These are phyloP conservation scores for Cheirogaleus major DNA, from an alignment of 2,797 vertebrate genomes.

Conservation along the genomic window DNA sequence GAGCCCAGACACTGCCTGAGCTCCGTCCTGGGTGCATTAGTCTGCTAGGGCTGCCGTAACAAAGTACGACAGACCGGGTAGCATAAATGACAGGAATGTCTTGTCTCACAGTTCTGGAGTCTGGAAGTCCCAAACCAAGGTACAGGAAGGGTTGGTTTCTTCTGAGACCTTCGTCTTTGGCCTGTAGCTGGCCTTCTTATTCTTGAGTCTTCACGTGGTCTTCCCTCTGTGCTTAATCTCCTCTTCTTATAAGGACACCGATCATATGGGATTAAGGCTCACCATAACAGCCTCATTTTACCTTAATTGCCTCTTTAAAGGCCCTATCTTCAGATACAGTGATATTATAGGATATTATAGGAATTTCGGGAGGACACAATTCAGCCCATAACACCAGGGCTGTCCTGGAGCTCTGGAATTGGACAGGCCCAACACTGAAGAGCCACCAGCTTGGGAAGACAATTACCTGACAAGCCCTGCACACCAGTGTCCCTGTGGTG, in stretches of 20 bases:
- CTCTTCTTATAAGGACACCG: not conserved
- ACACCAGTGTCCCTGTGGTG: not conserved
- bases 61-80: no score
- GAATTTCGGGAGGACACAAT: not conserved
- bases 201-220: accelerated
- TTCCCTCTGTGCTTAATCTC: not conserved
- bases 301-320: not conserved
- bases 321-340: no score
- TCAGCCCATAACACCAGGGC: no score
- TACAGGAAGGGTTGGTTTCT: not conserved
- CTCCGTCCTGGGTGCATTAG: not conserved
- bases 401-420: not conserved
- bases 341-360: no score
- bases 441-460: not conserved
- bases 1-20: accelerated
- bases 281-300: not conserved
- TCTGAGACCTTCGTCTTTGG: not conserved
- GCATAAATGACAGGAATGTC: not conserved
- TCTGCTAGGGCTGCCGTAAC: not conserved
- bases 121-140: not conserved
- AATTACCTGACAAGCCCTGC: not conserved
- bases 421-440: not conserved
- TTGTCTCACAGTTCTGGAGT: not conserved
- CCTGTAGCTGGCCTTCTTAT: not conserved
- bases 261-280: not conserved